Percentiles rank a stretch among this genome's conserved stretches.
Conservation (phyloP, 2,113 vertebrate species). For the Sphyrna mokarran region DNA sequence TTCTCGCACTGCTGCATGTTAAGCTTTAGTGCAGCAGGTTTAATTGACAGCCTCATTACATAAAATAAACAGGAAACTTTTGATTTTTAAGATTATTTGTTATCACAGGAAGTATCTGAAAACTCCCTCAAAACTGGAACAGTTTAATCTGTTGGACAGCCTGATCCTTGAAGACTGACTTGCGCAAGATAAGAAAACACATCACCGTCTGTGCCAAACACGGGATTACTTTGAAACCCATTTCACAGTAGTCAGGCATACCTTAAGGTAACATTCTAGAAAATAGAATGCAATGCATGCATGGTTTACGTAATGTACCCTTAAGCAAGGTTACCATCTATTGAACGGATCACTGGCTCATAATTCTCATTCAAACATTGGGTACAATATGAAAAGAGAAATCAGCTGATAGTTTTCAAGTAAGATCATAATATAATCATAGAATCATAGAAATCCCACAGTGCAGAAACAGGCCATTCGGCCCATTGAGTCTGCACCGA, state of each 20-base stretch:
- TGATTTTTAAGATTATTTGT: not conserved
- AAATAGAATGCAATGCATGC: not conserved
- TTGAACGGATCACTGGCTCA: not conserved
- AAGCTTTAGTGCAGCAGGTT: not conserved
- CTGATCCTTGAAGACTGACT: not conserved
- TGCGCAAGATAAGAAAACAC: not conserved
- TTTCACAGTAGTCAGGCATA: not conserved
- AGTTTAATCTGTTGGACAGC: not conserved
- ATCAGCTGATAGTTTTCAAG: not conserved
- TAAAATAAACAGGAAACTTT: not conserved
- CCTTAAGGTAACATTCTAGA: not conserved
- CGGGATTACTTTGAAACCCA: not conserved
- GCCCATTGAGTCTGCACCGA: too few species aligned
- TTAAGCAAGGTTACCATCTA: not conserved
- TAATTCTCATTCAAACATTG: not conserved
- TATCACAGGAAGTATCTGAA: slow-evolving; percentile 30
- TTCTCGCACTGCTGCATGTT: not conserved
- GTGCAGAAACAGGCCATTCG: too few species aligned
- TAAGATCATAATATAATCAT: not conserved
- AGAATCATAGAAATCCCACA: too few species aligned
- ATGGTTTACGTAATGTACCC: not conserved
- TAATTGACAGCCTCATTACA: slow-evolving; percentile 5
- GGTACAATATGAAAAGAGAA: not conserved
- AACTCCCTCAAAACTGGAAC: slow-evolving; percentile 15
- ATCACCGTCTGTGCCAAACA: not conserved